phyloP scores from a whole-genome alignment of 2,797 vertebrate genomes.

The Cyprinella venusta region DNA sequence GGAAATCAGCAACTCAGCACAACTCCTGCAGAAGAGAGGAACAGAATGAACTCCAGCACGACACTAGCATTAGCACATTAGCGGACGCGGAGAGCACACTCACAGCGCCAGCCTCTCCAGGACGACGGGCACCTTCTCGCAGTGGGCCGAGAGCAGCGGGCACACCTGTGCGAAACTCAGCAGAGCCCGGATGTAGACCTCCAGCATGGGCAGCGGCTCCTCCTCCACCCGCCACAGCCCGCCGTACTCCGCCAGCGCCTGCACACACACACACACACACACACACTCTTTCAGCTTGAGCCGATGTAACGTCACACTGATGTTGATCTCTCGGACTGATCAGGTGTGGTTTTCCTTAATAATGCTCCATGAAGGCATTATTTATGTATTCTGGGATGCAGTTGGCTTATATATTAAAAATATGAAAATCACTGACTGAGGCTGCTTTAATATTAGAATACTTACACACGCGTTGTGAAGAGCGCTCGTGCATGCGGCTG shows the following conservation, averaged over 20 bases:
- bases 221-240: constrained; percentile 89
- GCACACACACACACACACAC: neutral
- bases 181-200: constrained; percentile 90
- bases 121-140: constrained; percentile 90
- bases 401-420: too few species aligned
- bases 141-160: constrained; percentile 85
- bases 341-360: too few species aligned
- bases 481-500: too few species aligned
- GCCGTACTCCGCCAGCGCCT: constrained; percentile 91
- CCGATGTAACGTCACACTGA: too few species aligned
- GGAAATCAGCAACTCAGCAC: constrained; percentile 91
- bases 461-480: too few species aligned
- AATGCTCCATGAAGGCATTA: too few species aligned
- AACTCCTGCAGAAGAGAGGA: constrained; percentile 80
- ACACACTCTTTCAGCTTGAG: too few species aligned
- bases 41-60: neutral
- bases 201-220: constrained; percentile 88
- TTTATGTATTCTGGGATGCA: too few species aligned
- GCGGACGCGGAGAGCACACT: constrained; percentile 72
- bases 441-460: too few species aligned
- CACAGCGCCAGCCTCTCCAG: constrained; percentile 93
- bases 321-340: too few species aligned
- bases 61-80: neutral
- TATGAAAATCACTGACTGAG: too few species aligned
- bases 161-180: constrained; percentile 88